Evolutionary conservation across 2,113 vertebrate genomes (phyloP).

Genomic region (Acanthisitta chloris): DNA sequence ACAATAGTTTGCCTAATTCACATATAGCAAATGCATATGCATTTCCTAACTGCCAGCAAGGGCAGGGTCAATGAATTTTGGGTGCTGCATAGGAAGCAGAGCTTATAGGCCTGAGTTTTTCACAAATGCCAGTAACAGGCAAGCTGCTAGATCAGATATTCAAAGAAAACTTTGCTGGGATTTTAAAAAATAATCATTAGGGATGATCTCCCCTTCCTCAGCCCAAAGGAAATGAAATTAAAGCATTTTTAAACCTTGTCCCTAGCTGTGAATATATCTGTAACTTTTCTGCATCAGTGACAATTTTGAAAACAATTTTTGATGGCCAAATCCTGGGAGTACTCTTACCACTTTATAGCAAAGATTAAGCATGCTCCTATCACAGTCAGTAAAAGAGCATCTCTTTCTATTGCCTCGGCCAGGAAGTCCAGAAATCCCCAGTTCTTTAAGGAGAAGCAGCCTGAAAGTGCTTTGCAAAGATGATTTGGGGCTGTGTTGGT

Average conservation of each 20-base stretch:
- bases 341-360: background rate
- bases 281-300: background rate
- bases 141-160: background rate
- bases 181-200: background rate
- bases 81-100: background rate
- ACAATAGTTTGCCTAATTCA: background rate
- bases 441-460: background rate
- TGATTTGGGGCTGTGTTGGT: fast-evolving
- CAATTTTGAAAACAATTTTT: background rate
- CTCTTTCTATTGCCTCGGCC: fast-evolving
- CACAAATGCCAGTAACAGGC: background rate
- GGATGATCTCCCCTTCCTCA: background rate
- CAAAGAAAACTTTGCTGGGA: background rate
- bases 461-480: background rate
- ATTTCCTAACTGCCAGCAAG: background rate
- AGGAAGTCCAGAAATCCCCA: background rate
- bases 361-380: background rate
- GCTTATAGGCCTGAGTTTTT: background rate
- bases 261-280: background rate
- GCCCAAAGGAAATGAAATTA: background rate
- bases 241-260: background rate
- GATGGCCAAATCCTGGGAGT: background rate
- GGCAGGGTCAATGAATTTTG: background rate
- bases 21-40: background rate
- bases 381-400: background rate